Percentiles rank a stretch among this genome's conserved stretches.
Conservation (phyloP, 2,797 vertebrate genomes). For the Ataeniobius toweri region DNA sequence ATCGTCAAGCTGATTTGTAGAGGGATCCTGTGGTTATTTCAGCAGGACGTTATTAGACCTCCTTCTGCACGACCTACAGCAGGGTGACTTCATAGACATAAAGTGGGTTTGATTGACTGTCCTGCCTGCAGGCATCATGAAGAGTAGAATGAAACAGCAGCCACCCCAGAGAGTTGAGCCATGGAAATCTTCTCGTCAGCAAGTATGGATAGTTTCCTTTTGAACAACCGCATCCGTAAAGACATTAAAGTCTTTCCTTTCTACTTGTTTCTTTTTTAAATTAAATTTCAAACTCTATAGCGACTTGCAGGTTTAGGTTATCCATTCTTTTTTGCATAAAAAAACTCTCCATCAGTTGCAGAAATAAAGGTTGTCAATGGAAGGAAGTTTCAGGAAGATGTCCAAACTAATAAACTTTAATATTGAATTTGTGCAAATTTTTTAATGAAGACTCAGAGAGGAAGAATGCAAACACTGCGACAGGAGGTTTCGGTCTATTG, state of each 20-base stretch:
- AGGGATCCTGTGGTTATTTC: background rate
- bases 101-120: slow-evolving; percentile 2
- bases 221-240: background rate
- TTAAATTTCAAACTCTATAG: background rate
- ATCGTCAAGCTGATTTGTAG: background rate
- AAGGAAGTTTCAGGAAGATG: background rate
- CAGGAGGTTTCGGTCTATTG: background rate
- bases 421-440: background rate
- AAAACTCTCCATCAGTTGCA: background rate
- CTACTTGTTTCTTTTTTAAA: background rate
- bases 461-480: background rate
- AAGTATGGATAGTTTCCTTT: background rate
- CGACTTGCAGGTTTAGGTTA: background rate
- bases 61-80: slow-evolving; percentile 6
- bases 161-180: background rate
- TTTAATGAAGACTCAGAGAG: background rate
- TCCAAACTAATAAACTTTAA: background rate
- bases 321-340: background rate
- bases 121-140: slow-evolving; percentile 1
- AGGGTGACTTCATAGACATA: slow-evolving; percentile 4
- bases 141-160: background rate
- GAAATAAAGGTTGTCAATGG: background rate
- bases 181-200: background rate
- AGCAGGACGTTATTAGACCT: background rate
- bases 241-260: background rate